Evolutionary conservation across 1,140 invertebrate species (phyloP).

Genomic region (Potamilus streckersoni): DNA sequence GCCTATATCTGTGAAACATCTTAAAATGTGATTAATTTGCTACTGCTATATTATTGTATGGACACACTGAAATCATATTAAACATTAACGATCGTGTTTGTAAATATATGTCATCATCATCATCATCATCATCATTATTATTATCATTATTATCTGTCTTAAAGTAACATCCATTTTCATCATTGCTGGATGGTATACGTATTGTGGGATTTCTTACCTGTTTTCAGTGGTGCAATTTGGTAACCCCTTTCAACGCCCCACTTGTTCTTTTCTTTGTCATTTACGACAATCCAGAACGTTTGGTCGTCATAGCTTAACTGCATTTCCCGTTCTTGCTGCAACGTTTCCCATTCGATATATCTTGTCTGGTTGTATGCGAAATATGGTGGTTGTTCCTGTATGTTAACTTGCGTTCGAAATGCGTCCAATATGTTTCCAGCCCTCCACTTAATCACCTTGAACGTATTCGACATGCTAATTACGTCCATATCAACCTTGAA

Average conservation of each 20-base stretch:
- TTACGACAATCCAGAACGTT: slow-evolving; percentile 26
- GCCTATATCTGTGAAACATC: too few species aligned
- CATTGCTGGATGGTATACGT: too few species aligned
- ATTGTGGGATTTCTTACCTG: not conserved
- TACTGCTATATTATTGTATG: too few species aligned
- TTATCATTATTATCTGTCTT: too few species aligned
- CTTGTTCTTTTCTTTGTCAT: slow-evolving; percentile 34
- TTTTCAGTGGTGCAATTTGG: slow-evolving; percentile 19
- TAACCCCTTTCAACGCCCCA: slow-evolving; percentile 36
- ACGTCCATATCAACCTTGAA: slow-evolving; percentile 56
- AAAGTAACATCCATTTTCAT: too few species aligned
- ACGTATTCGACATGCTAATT: slow-evolving; percentile 39
- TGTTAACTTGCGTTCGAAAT: slow-evolving; percentile 16
- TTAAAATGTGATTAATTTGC: too few species aligned
- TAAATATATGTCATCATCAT: too few species aligned
- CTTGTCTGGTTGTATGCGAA: slow-evolving; percentile 35
- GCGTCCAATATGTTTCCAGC: slow-evolving; percentile 24
- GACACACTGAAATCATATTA: too few species aligned
- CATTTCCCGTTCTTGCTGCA: slow-evolving; percentile 18
- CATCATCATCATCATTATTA: too few species aligned
- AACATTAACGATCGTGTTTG: too few species aligned
- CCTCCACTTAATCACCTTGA: slow-evolving; percentile 38
- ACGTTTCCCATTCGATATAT: slow-evolving; percentile 29
- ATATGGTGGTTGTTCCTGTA: slow-evolving; percentile 16
- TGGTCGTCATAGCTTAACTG: slow-evolving; percentile 5